phyloP scores from a whole-genome alignment of 2,888 invertebrate genomes.

The Noctua fimbriata region DNA sequence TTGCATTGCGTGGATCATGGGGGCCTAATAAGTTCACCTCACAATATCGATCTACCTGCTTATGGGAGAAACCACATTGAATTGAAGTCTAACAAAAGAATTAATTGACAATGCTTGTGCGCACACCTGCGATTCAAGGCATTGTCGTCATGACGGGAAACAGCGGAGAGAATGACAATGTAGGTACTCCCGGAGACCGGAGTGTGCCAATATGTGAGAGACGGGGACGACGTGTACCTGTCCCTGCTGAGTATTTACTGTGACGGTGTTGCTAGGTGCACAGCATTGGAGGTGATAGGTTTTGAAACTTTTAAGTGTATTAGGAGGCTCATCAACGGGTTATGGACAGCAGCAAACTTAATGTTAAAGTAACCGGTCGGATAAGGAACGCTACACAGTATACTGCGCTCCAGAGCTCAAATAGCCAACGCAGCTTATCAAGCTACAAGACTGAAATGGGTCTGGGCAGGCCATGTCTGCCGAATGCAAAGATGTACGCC shows the following conservation, averaged over 20 bases:
- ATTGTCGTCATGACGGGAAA: slow-evolving; percentile 40
- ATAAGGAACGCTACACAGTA: not conserved
- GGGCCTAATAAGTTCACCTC: not conserved
- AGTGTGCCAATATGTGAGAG: slow-evolving; percentile 11
- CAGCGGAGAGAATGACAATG: slow-evolving; percentile 47
- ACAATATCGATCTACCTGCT: slow-evolving; percentile 16
- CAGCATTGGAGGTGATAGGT: not conserved
- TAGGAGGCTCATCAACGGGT: not conserved
- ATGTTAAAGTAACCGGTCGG: not conserved
- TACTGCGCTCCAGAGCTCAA: not conserved
- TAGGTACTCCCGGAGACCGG: not conserved
- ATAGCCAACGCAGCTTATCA: not conserved
- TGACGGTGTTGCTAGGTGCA: slow-evolving; percentile 5
- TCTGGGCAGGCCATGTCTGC: not conserved
- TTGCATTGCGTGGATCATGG: not conserved
- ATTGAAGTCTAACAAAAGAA: slow-evolving; percentile 35
- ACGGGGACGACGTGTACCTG: not conserved
- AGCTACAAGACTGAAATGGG: not conserved
- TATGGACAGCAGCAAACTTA: not conserved
- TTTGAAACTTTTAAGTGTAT: not conserved
- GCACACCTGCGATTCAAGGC: slow-evolving; percentile 43
- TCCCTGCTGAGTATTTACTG: not conserved
- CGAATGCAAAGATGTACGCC: not conserved
- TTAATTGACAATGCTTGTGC: slow-evolving; percentile 35
- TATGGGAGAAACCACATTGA: slow-evolving; percentile 3